Base-by-base conservation (phyloP, 2,888 invertebrate species). In the Tetheella fluctuosa region DNA sequence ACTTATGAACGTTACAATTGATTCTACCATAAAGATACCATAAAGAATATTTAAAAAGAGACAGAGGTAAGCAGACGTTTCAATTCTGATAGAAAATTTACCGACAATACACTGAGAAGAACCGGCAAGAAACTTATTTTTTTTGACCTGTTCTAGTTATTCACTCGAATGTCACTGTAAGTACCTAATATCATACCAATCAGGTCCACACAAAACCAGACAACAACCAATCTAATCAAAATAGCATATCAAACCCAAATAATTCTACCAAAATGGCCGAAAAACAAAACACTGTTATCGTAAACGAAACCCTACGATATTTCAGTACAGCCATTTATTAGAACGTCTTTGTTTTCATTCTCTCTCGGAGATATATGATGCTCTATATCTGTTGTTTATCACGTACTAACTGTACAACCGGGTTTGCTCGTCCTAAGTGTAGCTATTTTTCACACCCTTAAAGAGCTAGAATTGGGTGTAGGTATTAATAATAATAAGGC, bases 311-410 rank as follows among this genome's bases (percentile, higher is more conserved):
- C 48, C 48, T 15, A 20, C 17, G 17, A 48, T 48, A 48, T 48
- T 39, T 20, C 48, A 20, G 17, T 8, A 20, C 48, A 10, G 15
- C 55, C 23, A 34, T 55, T 55, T 55, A 55, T 55, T 5, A 34
- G 34, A 10, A 20, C 55, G 17, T 55, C 30, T 55, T 55, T 55
- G 55, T 55, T 55, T 55, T 55, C 34, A 55, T 55, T 55, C 55
- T 20, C 34, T 55, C 55, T 20, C 15, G 15, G 37, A 34, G 55
- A 55, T 55, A 55, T 34, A 55, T 55, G 55, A 20, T 12, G 12
- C 23, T 28, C 55, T 55, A 34, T 55, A 34, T 55, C 23, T 20
- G 13, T 20, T 34, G 34, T 34, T 55, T 34, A 55, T 55, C 55
- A 55, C 37, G 55, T 23, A 55, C 34, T 34, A 13, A 20, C 48